Evolutionary conservation across 1,140 invertebrate genomes (phyloP).

Genomic region (Drosophila jambulina): DNA sequence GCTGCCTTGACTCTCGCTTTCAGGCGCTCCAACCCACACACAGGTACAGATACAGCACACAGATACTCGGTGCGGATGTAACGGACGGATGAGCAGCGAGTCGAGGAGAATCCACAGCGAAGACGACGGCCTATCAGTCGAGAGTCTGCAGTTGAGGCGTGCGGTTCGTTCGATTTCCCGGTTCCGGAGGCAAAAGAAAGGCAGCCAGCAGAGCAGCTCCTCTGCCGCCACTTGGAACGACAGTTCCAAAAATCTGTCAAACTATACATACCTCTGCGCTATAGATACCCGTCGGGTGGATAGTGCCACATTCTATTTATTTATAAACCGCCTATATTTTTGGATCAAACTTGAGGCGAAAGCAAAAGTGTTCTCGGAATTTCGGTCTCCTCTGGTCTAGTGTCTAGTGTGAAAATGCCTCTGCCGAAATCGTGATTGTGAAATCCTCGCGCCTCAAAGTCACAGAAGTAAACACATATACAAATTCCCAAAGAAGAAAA

Average conservation of each 20-base stretch:
- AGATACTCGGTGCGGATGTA: constrained; percentile 23
- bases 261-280: constrained; percentile 47
- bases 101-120: constrained; percentile 55
- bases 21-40: constrained; percentile 14
- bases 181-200: constrained; percentile 18
- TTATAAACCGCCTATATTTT: constrained; percentile 56
- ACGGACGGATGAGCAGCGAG: constrained; percentile 51
- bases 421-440: constrained; percentile 72
- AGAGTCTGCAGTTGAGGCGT: constrained; percentile 68
- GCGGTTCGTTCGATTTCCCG: constrained; percentile 61
- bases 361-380: constrained; percentile 39
- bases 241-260: constrained; percentile 70
- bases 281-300: constrained; percentile 33
- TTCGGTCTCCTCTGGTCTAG: not conserved
- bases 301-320: constrained; percentile 56
- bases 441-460: constrained; percentile 46
- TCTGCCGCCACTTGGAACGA: constrained; percentile 66
- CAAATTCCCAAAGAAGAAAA: constrained; percentile 5
- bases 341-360: constrained; percentile 57
- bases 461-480: constrained; percentile 22
- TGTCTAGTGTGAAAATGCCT: constrained; percentile 61
- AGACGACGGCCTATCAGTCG: constrained; percentile 59
- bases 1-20: constrained; percentile 45
- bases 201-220: constrained; percentile 38
- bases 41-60: constrained; percentile 9